Evolutionary conservation across 2,888 invertebrate species (phyloP).

Genomic region (Cyrtodaria siliqua): DNA sequence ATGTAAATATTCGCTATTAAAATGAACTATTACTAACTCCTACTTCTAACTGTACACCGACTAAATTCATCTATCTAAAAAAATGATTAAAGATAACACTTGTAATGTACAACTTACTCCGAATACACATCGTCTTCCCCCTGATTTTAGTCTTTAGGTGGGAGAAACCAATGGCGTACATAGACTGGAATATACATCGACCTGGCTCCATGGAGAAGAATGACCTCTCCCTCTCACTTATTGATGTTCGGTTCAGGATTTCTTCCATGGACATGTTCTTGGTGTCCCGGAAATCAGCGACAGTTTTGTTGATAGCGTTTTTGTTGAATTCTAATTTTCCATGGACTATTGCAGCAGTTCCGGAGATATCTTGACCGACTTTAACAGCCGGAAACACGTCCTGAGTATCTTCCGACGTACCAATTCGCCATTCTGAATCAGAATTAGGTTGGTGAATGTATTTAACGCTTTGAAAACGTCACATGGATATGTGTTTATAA

Average conservation of each 20-base stretch:
- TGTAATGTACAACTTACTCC: too few species aligned
- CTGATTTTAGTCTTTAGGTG: slow-evolving; percentile 59
- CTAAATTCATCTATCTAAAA: too few species aligned
- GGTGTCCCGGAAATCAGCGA: slow-evolving; percentile 52
- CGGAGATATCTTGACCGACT: slow-evolving; percentile 48
- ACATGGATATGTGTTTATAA: too few species aligned
- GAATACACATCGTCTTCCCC: slow-evolving; percentile 60
- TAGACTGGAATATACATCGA: slow-evolving; percentile 61
- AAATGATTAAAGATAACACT: too few species aligned
- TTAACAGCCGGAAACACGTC: slow-evolving; percentile 68
- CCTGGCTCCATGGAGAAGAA: slow-evolving; percentile 70
- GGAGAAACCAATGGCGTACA: slow-evolving; percentile 64
- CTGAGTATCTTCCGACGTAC: slow-evolving; percentile 29
- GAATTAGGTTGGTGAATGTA: too few species aligned
- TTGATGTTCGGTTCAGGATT: slow-evolving; percentile 5
- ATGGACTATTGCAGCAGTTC: slow-evolving; percentile 57
- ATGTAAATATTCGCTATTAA: too few species aligned
- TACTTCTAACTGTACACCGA: too few species aligned
- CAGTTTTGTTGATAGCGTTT: slow-evolving; percentile 45
- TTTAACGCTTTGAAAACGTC: too few species aligned
- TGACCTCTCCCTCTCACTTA: slow-evolving; percentile 22
- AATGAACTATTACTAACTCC: too few species aligned
- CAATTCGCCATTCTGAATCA: slow-evolving; percentile 73
- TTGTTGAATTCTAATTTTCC: slow-evolving; percentile 62
- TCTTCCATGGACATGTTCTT: slow-evolving; percentile 50